Base-by-base conservation (phyloP, 2,888 invertebrate species). In the Pammene fasciana region DNA sequence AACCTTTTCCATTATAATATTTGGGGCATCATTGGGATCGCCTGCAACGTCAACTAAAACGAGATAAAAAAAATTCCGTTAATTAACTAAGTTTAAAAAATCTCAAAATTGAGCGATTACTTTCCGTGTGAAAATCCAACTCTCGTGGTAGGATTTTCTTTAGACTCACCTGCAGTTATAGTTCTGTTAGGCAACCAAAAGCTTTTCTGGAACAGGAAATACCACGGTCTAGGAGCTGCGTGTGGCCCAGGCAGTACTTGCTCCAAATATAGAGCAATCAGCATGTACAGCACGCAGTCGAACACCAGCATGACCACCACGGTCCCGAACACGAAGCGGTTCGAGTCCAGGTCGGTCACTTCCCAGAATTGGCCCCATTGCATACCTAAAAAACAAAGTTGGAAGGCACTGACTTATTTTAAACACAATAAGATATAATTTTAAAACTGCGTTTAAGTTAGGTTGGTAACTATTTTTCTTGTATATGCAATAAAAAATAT, bases 201-300 rank as follows among this genome's bases (percentile, higher is more conserved):
- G 0, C 82, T 78, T 34, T 86, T 84, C 50, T 94, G 94, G 61
- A 97, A 93, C 0, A 95, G 94, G 81, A 97, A 98, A 80, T 97
- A 95, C 95, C 97, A 98, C 36, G 95, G 95, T 72, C 95, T 94
- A 0, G 96, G 95, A 0, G 98, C 95, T 5, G 98, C 98, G 83
- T 94, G 97, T 13, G 96, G 96, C 10, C 98, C 98, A 0, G 98
- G 98, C 72, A 95, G 93, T 10, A 99, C 94, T 74, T 96, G 96
- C 85, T 98, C 98, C 38, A 98, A 88, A 82, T 98, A 99, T 75
- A 98, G 89, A 0, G 98, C 95, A 46, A 98, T 84, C 3, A 95
- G 68, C 83, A 97, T 93, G 80, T 97, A 97, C 0, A 97, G 61
- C 0, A 95, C 65, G 9, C 94, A 88, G 80, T 97, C 96, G 0